Conservation (phyloP, 92 coral and sea anemone genomes). For the Phenganax subtilis region DNA sequence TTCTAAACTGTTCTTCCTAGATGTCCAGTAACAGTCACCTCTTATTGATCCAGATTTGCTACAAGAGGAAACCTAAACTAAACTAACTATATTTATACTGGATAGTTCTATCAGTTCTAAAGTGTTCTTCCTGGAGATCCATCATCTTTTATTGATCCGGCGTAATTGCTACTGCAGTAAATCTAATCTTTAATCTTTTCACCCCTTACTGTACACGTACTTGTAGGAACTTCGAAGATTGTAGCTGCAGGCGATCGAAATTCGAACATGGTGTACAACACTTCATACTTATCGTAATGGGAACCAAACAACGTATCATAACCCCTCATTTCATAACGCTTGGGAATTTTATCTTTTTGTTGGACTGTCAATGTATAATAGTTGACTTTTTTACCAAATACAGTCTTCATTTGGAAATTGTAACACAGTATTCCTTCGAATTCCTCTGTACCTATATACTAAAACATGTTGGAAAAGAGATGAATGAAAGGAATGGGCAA, state of each 20-base stretch:
- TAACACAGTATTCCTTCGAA: slow-evolving; percentile 53
- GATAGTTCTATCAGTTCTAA: too few species aligned
- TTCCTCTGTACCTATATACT: slow-evolving; percentile 55
- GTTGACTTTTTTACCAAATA: slow-evolving; percentile 66
- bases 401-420: slow-evolving; percentile 48
- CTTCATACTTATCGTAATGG: slow-evolving; percentile 83
- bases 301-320: slow-evolving; percentile 82
- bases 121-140: too few species aligned
- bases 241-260: slow-evolving; percentile 50
- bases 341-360: slow-evolving; percentile 46
- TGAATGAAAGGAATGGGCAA: background rate
- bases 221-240: slow-evolving; percentile 61
- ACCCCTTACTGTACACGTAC: slow-evolving; percentile 36
- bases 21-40: background rate
- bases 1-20: background rate
- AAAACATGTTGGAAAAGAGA: background rate
- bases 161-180: too few species aligned
- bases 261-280: slow-evolving; percentile 59
- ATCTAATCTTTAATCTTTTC: background rate
- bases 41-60: background rate
- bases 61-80: too few species aligned
- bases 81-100: too few species aligned
- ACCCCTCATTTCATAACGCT: slow-evolving; percentile 91
- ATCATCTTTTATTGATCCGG: too few species aligned
- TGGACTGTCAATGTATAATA: slow-evolving; percentile 61